Percentiles rank a stretch among this genome's conserved stretches.
These are phyloP conservation scores for Chromobotia macracanthus DNA, from an alignment of 2,797 vertebrate genomes.

Conservation along the genomic window DNA sequence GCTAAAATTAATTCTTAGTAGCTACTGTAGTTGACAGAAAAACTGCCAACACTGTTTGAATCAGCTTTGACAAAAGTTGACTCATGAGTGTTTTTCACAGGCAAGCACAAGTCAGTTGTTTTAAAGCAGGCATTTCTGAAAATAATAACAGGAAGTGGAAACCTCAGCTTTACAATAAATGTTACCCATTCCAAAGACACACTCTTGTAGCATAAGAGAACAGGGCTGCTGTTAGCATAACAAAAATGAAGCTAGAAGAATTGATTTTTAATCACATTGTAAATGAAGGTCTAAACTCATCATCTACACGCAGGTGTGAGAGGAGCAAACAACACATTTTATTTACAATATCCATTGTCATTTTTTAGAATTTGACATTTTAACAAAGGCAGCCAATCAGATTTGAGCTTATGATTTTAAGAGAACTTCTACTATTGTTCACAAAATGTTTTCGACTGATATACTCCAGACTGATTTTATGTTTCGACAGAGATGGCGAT, in stretches of 20 bases:
- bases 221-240: neutral
- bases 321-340: too few relatives aligned
- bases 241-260: neutral
- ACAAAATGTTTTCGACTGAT: too few relatives aligned
- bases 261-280: neutral
- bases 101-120: neutral
- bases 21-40: slow-evolving; percentile 25
- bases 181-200: neutral
- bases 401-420: too few relatives aligned
- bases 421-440: too few relatives aligned
- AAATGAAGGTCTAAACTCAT: neutral
- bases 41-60: slow-evolving; percentile 39
- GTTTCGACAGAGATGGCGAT: too few relatives aligned
- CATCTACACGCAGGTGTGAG: too few relatives aligned
- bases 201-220: neutral
- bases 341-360: too few relatives aligned
- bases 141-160: slow-evolving; percentile 12
- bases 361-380: too few relatives aligned
- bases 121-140: neutral
- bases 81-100: slow-evolving; percentile 48
- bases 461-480: too few relatives aligned
- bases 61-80: slow-evolving; percentile 36
- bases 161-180: neutral
- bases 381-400: too few relatives aligned
- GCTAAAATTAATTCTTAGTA: slow-evolving; percentile 17